Evolutionary conservation across 2,113 vertebrate genomes (phyloP), one percentile per base, ranked within the genome.

Genomic region (Saccopteryx leptura): DNA sequence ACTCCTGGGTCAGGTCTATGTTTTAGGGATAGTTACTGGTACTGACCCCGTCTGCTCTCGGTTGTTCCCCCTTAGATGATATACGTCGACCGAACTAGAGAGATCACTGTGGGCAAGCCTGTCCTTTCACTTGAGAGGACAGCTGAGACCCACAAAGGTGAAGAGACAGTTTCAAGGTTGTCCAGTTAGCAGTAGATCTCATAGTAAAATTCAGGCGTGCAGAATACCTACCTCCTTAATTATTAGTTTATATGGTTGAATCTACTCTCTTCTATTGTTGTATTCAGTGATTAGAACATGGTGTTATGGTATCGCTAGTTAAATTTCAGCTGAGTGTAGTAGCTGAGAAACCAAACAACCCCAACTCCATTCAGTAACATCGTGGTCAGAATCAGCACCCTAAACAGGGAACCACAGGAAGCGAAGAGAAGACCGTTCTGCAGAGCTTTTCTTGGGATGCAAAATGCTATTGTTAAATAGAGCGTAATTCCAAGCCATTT

Each of bases 381-480:
- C 46, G 33, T 31, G 2, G 79, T 96, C 54, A 91, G 50, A 58
- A 65, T 46, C 54, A 71, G 31, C 54, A 93, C 50, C 2, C 33
- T 89, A 21, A 69, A 28, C 9, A 74, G 90, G 4, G 2, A 63
- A 15, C 10, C 58, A 86, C 21, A 21, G 0, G 79, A 61, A 91
- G 17, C 48, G 61, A 80, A 93, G 33, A 66, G 4, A n/a, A 68
- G 24, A 52, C 7, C 5, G 0, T 75, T 81, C 8, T 50, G 14
- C 31, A 88, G 54, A 39, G 56, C 14, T 52, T n/a, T 81, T 50
- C 39, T n/a, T 15, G 13, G 39, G 9, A 63, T 33, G 9, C 14
- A 75, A 80, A 95, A 39, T 48, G 7, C 1, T 56, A 23, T 81
- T 84, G 75, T 65, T 66, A 86, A 96, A 89, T 28, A 83, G n/a